Conservation (phyloP, 2,797 vertebrate genomes). For the Rhodeus uyekii region DNA sequence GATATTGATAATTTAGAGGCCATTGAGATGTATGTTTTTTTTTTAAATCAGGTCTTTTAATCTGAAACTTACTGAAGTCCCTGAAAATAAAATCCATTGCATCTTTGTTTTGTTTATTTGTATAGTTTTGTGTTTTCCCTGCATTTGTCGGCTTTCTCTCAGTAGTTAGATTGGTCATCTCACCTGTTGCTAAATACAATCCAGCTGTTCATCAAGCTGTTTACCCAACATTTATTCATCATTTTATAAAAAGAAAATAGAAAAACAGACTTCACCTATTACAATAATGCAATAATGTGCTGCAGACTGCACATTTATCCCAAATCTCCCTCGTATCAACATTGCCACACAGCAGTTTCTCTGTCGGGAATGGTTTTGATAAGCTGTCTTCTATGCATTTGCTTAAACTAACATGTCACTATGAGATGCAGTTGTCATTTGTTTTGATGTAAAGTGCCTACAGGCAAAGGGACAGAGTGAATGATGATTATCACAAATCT, state of each 20-base stretch:
- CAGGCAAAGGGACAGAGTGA: constrained; percentile 45
- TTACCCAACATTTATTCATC: background rate
- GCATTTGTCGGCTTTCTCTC: background rate
- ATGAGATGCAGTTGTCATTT: constrained; percentile 48
- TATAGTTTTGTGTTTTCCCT: background rate
- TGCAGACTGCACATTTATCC: constrained; percentile 1
- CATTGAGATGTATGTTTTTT: background rate
- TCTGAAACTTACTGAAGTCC: background rate
- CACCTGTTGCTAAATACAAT: constrained; percentile 19
- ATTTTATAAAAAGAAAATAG: background rate
- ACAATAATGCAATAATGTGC: background rate
- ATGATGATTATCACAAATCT: constrained; percentile 48
- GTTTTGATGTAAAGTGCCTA: constrained; percentile 51
- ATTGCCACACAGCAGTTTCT: background rate
- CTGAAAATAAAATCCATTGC: constrained; percentile 21
- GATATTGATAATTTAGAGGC: background rate
- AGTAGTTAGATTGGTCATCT: constrained; percentile 7
- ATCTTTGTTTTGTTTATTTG: constrained; percentile 18
- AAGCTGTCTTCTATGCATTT: constrained; percentile 29
- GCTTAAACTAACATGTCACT: constrained; percentile 50
- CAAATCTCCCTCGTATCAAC: background rate
- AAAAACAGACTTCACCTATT: constrained; percentile 2
- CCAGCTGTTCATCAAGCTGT: constrained; percentile 10
- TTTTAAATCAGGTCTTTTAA: background rate
- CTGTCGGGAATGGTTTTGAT: constrained; percentile 25